Base-by-base conservation (phyloP, 2,113 vertebrate species). In the Synodontis membranacea region DNA sequence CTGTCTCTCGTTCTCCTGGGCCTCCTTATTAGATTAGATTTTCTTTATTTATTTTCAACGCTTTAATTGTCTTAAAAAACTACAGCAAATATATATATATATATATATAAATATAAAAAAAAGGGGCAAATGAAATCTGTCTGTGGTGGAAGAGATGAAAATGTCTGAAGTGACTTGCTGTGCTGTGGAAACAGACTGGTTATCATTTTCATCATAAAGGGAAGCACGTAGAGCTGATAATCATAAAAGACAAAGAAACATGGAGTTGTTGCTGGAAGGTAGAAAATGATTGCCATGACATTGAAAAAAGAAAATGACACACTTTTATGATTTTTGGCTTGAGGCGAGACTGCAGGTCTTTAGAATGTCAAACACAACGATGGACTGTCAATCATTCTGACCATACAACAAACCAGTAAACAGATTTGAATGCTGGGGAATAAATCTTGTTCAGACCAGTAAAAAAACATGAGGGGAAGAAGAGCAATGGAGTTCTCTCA, bases 321-420 rank as follows among this genome's bases (percentile, higher is more conserved):
- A n/a, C 81, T 82, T 62, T 82, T 52, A 86, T 46, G 37, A 72
- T 81, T 64, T 64, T 58, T 15, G 23, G 54, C 31, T 42, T 50
- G 56, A 60, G 56, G 84, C 86, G 82, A 81, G 81, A 84, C 70
- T 50, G 88, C 87, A 84, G 86, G 90, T 86, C 89, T 85, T 82
- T 66, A 68, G 81, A 86, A 89, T 92, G 92, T 92, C 92, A 91
- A 37, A 79, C 56, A 14, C 81, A 75, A 90, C 92, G 89, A 94
- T 93, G 92, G 89, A 92, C 94, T 90, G 92, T 93, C 90, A 92
- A 84, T 93, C 90, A 88, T 82, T 91, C 78, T 75, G 90, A 87
- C 90, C 88, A 88, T 86, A 89, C 91, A 88, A 84, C 87, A 93
- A 93, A 93, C 86, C 91, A 87, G 66, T 90, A 91, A 93, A 93